Percentiles rank a stretch among this genome's conserved stretches.
phyloP scores from a whole-genome alignment of 1,140 invertebrate genomes.

The Glomeris maerens region DNA sequence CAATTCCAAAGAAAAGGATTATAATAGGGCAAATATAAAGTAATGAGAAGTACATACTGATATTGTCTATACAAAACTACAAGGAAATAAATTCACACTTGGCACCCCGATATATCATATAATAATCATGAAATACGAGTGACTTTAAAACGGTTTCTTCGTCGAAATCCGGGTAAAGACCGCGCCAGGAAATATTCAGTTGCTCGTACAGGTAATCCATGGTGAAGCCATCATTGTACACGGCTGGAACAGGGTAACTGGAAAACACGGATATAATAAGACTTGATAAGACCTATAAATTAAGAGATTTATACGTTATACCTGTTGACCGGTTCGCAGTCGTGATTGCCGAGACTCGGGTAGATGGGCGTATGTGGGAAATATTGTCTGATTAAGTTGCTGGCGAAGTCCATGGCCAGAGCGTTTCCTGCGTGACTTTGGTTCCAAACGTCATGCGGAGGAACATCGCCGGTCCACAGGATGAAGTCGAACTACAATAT shows the following conservation, averaged over 20 bases:
- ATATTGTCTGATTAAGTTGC: constrained; percentile 32
- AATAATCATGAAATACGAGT: too few relatives aligned
- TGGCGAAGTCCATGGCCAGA: constrained; percentile 31
- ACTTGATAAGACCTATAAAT: neutral
- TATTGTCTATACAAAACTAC: neutral
- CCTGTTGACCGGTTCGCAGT: constrained; percentile 44
- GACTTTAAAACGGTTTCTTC: neutral
- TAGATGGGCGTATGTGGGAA: constrained; percentile 39
- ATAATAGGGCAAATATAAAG: constrained; percentile 4
- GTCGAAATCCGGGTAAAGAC: constrained; percentile 27
- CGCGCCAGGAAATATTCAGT: constrained; percentile 28
- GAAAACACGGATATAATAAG: constrained; percentile 1
- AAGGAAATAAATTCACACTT: too few relatives aligned
- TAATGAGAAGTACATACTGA: neutral
- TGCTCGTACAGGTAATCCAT: constrained; percentile 32
- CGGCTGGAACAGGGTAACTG: constrained; percentile 30
- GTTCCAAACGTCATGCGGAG: constrained; percentile 49
- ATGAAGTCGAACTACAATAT: constrained; percentile 39
- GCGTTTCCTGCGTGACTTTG: constrained; percentile 37
- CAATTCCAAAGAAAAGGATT: neutral
- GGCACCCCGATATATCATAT: too few relatives aligned
- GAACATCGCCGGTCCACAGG: constrained; percentile 47
- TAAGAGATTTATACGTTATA: constrained; percentile 17
- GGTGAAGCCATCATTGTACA: constrained; percentile 23
- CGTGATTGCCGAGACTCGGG: constrained; percentile 48